These are phyloP conservation scores for Capitulum mitella DNA, from an alignment of 2,888 invertebrate species.

Conservation along the genomic window DNA sequence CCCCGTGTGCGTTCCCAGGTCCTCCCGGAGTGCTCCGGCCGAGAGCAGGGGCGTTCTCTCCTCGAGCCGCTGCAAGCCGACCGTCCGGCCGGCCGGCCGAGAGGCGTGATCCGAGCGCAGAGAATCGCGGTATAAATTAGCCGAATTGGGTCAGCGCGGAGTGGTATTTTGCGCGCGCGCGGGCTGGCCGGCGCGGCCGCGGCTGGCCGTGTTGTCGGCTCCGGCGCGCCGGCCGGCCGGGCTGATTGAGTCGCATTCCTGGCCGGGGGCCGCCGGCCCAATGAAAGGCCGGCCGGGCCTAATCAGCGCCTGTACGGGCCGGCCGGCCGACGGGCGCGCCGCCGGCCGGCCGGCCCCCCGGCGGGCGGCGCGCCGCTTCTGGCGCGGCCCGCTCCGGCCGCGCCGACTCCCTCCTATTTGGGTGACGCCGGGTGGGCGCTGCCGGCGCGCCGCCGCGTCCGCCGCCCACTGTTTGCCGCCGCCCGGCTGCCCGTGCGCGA, in stretches of 20 bases:
- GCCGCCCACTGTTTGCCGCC: background rate
- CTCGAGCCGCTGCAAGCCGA: too few relatives aligned
- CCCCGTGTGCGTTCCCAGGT: too few relatives aligned
- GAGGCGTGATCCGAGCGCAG: too few relatives aligned
- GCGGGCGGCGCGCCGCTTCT: background rate
- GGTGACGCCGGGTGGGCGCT: too few relatives aligned
- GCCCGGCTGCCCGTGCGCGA: background rate
- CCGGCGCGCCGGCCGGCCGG: background rate
- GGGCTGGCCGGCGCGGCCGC: background rate
- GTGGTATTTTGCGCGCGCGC: background rate
- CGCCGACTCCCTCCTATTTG: background rate
- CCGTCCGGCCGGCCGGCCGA: too few relatives aligned
- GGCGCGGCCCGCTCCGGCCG: background rate
- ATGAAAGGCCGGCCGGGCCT: background rate
- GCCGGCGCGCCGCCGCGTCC: background rate
- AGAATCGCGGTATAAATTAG: background rate
- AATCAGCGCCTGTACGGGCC: conserved; percentile 9
- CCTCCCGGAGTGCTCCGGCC: too few relatives aligned
- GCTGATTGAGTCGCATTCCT: conserved; percentile 8
- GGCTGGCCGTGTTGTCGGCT: background rate
- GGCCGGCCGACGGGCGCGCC: background rate
- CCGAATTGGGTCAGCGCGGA: conserved; percentile 14
- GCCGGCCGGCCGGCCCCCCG: conserved; percentile 1
- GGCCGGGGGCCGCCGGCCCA: background rate
- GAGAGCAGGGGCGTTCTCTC: too few relatives aligned